A percentile compares a stretch with the other conserved stretches of the same genome.
phyloP scores from a whole-genome alignment of 64 coral and sea anemone genomes.

The Porites lutea region DNA sequence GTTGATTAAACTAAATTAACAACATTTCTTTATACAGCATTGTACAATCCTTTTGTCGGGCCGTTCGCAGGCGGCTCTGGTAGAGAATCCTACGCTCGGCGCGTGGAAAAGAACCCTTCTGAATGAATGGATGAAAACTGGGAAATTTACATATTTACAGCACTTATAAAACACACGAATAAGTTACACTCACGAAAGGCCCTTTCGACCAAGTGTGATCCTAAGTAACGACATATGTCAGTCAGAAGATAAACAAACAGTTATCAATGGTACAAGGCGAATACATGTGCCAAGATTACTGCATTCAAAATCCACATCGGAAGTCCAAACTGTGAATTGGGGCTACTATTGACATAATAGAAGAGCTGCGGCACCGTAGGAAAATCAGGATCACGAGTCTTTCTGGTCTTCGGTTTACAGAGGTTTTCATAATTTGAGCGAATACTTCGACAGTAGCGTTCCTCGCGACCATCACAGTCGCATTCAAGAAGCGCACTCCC shows the following conservation, averaged over 20 bases:
- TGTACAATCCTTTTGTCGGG: neutral
- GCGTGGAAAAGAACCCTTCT: neutral
- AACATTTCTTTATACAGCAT: constrained; percentile 17
- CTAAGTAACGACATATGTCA: constrained; percentile 37
- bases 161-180: constrained; percentile 17
- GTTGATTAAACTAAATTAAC: constrained; percentile 16
- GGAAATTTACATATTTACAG: neutral
- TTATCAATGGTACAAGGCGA: constrained; percentile 18
- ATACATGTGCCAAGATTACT: constrained; percentile 15
- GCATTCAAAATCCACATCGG: constrained; percentile 35
- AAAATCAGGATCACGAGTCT: neutral
- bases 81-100: neutral
- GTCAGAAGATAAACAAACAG: constrained; percentile 24
- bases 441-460: constrained; percentile 55
- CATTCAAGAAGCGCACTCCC: constrained; percentile 67
- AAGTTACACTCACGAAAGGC: neutral
- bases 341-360: neutral
- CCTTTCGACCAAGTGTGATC: constrained; percentile 18
- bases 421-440: constrained; percentile 53
- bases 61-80: neutral
- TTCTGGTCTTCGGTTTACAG: neutral
- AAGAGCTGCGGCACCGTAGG: neutral
- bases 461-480: constrained; percentile 59
- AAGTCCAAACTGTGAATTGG: constrained; percentile 6
- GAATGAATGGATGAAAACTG: neutral